Conservation (phyloP, 1,140 invertebrate genomes). For the Lepidurus apus region DNA sequence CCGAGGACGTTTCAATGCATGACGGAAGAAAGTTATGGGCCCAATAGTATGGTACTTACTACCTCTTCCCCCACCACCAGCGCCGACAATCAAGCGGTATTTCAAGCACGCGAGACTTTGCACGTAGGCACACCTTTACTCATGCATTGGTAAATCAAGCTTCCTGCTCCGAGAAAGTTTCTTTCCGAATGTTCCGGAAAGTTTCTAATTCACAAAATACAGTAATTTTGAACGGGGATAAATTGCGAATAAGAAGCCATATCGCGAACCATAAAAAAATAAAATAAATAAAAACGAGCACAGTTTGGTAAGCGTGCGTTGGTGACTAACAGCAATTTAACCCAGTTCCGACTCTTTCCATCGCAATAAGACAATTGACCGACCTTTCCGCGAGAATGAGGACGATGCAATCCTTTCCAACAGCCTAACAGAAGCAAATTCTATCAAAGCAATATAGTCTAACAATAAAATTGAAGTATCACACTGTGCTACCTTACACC, state of each 20-base stretch:
- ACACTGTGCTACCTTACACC: not conserved
- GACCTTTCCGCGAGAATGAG: constrained; percentile 9
- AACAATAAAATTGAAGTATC: not conserved
- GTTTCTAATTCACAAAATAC: not conserved
- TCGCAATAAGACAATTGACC: not conserved
- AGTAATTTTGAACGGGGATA: no score
- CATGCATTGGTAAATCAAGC: not conserved
- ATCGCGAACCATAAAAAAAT: not conserved
- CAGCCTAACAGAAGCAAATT: not conserved
- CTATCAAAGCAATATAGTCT: not conserved
- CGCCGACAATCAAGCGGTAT: not conserved
- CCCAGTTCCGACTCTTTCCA: not conserved
- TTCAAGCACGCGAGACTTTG: not conserved
- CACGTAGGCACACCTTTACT: constrained; percentile 7
- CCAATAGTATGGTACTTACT: not conserved
- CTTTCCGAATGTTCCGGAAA: not conserved
- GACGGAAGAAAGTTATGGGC: not conserved
- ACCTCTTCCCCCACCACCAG: not conserved
- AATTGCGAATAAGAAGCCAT: no score
- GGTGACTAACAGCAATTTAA: not conserved
- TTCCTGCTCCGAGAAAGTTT: constrained; percentile 7
- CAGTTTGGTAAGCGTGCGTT: not conserved
- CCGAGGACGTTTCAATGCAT: not conserved
- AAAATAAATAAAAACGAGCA: not conserved
- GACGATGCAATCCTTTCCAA: not conserved